These are phyloP conservation scores for Emmelina monodactyla DNA, from an alignment of 2,888 invertebrate species.

Conservation along the genomic window DNA sequence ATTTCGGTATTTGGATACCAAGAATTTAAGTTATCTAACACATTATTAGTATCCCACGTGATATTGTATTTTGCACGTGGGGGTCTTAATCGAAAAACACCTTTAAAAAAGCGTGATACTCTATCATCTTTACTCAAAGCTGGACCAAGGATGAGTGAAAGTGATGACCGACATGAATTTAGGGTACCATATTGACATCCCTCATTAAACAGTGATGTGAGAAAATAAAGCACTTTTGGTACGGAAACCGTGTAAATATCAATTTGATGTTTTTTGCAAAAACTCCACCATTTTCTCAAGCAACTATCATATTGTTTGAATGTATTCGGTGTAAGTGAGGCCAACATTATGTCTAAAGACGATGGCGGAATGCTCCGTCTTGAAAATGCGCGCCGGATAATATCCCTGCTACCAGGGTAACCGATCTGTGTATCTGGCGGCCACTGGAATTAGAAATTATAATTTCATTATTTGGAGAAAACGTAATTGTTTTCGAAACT, in stretches of 20 bases:
- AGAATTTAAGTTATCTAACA: constrained; percentile 4
- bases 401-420: constrained; percentile 9
- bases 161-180: constrained; percentile 10
- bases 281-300: constrained; percentile 5
- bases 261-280: constrained; percentile 1
- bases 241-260: not conserved
- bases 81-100: constrained; percentile 11
- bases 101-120: constrained; percentile 12
- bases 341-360: constrained; percentile 7
- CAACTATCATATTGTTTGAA: constrained; percentile 9
- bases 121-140: constrained; percentile 1
- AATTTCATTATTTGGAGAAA: no score
- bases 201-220: constrained; percentile 7
- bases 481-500: no score
- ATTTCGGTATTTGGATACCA: constrained; percentile 4
- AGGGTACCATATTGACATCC: constrained; percentile 13
- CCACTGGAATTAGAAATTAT: no score
- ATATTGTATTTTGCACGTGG: constrained; percentile 18
- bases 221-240: constrained; percentile 2
- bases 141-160: constrained; percentile 8
- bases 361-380: constrained; percentile 2
- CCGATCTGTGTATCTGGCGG: constrained; percentile 1
- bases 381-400: constrained; percentile 9
- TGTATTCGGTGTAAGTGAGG: constrained; percentile 8
- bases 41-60: constrained; percentile 6